Base-by-base conservation (phyloP, 2,888 invertebrate genomes). In the Norana najaformis region DNA sequence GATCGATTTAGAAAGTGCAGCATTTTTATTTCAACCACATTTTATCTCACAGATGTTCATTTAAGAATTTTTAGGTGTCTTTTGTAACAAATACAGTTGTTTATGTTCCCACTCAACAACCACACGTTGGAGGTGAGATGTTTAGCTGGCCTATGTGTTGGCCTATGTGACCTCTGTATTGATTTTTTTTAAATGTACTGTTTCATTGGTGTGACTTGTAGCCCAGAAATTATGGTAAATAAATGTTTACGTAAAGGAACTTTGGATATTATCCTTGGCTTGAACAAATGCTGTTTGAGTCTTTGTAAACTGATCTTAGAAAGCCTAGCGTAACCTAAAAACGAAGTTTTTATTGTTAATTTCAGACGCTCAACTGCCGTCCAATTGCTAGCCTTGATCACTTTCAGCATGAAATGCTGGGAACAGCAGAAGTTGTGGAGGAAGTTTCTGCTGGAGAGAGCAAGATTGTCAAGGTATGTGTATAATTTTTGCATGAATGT, bases 371-470 rank as follows among this genome's bases (percentile, higher is more conserved):
- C 39, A 97, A 97, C 38, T 98, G 98, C 94, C 96, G 98, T 89
- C 99, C 99, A 0, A 98, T 99, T 93, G 99, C 99, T 13, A 98
- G 98, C n/a, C 96, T 99, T 91, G 99, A 99, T 95, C 99, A 99
- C 95, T 99, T 99, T 95, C 96, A 97, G 0, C 96, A 98, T 34
- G 99, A 99, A 94, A 97, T 97, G 95, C 96, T 99, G 41, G 97
- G 97, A 18, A 96, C 96, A 92, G 99, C 99, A 14, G 99, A 99
- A 93, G 95, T 98, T 89, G 98, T 98, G 5, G 99, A 99, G 95
- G 99, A 99, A 95, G 96, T 99, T 41, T 96, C 97, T 93, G 97
- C 98, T 92, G 96, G 96, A 90, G 97, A 97, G 83, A 95, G 95
- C 92, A 97, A 98, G 95, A 97, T 98, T 95, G 97, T 99, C 53